Evolutionary conservation across 1,140 invertebrate species (phyloP).

Genomic region (Aphelenchoides fujianensis): DNA sequence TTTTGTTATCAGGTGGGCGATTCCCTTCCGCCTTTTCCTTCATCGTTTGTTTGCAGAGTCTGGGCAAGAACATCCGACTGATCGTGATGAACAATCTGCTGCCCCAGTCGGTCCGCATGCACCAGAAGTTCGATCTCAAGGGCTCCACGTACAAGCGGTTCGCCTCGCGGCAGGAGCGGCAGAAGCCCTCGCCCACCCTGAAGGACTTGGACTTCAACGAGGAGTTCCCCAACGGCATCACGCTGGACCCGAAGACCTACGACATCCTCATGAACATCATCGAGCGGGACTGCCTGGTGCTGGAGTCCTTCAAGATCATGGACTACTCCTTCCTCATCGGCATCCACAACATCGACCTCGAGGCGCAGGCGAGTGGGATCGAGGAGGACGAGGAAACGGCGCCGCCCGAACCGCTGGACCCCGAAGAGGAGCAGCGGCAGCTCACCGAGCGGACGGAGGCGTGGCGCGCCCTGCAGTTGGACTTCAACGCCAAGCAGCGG

Average conservation of each 20-base stretch:
- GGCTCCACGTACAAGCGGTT: constrained; percentile 94
- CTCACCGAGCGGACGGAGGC: constrained; percentile 31
- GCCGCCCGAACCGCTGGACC: constrained; percentile 18
- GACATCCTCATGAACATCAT: constrained; percentile 89
- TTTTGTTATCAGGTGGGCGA: constrained; percentile 81
- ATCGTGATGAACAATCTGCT: constrained; percentile 99
- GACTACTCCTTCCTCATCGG: constrained; percentile 93
- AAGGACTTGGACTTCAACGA: constrained; percentile 92
- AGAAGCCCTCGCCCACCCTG: constrained; percentile 84
- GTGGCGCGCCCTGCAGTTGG: constrained; percentile 41
- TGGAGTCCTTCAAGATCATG: constrained; percentile 99
- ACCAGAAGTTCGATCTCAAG: constrained; percentile 98
- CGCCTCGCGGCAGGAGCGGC: constrained; percentile 83
- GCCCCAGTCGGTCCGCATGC: constrained; percentile 88
- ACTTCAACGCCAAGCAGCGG: constrained; percentile 34
- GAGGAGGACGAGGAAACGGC: constrained; percentile 22
- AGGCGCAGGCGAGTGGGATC: constrained; percentile 73
- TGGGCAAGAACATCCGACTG: constrained; percentile 97
- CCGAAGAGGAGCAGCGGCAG: constrained; percentile 27
- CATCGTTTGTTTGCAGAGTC: constrained; percentile 74
- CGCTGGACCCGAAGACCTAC: constrained; percentile 89
- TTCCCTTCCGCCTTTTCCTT: no score
- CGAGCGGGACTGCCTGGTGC: constrained; percentile 85
- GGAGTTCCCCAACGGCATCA: constrained; percentile 80
- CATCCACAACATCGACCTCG: constrained; percentile 86